Base-by-base conservation (phyloP, 2,888 invertebrate genomes). In the Oxycera nigricornis region DNA sequence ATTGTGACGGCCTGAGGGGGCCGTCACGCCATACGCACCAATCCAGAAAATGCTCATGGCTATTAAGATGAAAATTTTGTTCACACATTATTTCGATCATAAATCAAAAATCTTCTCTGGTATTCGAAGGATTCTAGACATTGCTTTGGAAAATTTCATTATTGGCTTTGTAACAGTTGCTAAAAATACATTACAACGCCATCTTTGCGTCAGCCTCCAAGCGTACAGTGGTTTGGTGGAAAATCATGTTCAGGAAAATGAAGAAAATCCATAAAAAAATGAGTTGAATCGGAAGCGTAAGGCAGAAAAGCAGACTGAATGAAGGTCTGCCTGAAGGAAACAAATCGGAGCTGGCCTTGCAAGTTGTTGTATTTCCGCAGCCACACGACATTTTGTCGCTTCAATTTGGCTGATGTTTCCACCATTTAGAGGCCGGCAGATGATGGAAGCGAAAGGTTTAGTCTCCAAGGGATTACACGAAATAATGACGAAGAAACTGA, bases 81-180 rank as follows among this genome's bases (percentile, higher is more conserved):
- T 59, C 72, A 46, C 61, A 72, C 72, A 72, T 72, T 72, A 72
- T 28, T 72, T 57, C 28, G 59, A 61, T 61, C 59, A 72, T 72
- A 72, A 72, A 72, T 72, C 72, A 72, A 72, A 72, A 70, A 22
- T n/a, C 46, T 6, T 59, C 28, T 2, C 39, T 3, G 39, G 9
- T 14, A 31, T 9, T 35, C 39, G 31, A 52, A 31, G 14, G 2
- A 35, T 6, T 35, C n/a, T 11, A 31, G 9, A 26, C 4, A 24
- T 6, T 41, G 28, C 24, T 72, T 41, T 26, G 20, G 59, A n/a
- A 67, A 24, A 70, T 52, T 72, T 72, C 46, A 55, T 59, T 57
- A 72, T 72, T 72, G 41, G 72, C 41, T 72, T 72, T 41, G 72
- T 59, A 72, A 72, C 72, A 72, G 72, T 72, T 72, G 72, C 72